Base-by-base conservation (phyloP, 2,113 vertebrate species). In the Psittacus erithacus region DNA sequence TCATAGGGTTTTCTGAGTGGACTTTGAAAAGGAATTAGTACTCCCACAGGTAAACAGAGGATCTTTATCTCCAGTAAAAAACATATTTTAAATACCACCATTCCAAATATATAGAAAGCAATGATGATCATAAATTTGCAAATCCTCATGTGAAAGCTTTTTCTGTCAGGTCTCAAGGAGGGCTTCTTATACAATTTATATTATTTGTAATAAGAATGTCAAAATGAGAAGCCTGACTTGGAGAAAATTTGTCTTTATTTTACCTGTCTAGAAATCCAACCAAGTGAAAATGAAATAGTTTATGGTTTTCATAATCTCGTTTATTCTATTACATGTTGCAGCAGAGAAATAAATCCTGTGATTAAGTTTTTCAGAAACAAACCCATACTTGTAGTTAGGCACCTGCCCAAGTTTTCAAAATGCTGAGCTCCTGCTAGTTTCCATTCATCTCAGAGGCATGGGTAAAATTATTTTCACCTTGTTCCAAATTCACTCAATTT, bases 171-270 rank as follows among this genome's bases (percentile, higher is more conserved):
- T 86, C 33, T 84, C 43, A 73, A 13, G 16, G 43, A 88, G 8
- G 10, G 17, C 6, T 82, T 79, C 31, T 78, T 60, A 47, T 44
- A 52, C 6, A 47, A 57, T 55, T 95, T 79, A 17, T 47, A 41
- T 28, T 64, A 47, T 69, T 93, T 69, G 6, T 65, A 91, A 87
- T 87, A 76, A 82, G 62, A 92, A 82, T 84, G 33, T 92, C 86
- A 95, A 89, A 89, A 82, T n/a, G 38, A 78, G 43, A 86, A 75
- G 7, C 41, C 28, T 88, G 69, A 59, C 35, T 44, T 59, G 19
- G 23, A 85, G 67, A 91, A 24, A 38, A 81, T 80, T 94, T 65
- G 47, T 95, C 78, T 95, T 92, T 76, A 88, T 96, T 91, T 92
- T 94, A 65, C 31, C 27, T 80, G 78, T 88, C 96, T 93, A 73